Evolutionary conservation across 2,888 invertebrate genomes (phyloP).

Genomic region (Chrysolina americana): DNA sequence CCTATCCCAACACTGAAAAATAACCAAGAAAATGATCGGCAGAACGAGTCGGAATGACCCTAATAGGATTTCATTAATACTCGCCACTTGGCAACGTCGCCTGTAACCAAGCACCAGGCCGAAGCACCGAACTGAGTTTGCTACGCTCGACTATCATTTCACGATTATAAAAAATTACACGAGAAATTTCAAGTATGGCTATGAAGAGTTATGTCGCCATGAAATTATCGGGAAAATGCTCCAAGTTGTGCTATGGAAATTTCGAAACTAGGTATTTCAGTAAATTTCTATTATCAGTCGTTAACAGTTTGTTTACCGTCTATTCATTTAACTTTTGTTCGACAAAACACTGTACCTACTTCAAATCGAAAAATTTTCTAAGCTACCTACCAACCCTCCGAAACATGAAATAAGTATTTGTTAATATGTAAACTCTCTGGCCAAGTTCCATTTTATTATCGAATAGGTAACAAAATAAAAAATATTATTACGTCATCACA

Average conservation of each 20-base stretch:
- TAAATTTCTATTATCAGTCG: not conserved
- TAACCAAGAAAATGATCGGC: constrained; percentile 27
- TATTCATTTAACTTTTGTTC: not conserved
- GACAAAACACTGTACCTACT: not conserved
- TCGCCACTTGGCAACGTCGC: constrained; percentile 14
- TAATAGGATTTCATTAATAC: constrained; percentile 16
- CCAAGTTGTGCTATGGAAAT: not conserved
- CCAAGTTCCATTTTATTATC: no score
- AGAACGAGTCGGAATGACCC: constrained; percentile 24
- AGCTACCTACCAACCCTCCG: not conserved
- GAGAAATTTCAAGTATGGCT: constrained; percentile 20
- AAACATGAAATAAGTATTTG: no score
- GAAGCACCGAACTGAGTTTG: not conserved
- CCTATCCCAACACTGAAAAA: constrained; percentile 33
- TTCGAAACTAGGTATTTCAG: not conserved
- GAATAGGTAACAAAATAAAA: no score
- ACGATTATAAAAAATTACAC: constrained; percentile 11
- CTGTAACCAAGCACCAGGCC: constrained; percentile 18
- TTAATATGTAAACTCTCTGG: no score
- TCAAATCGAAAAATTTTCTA: not conserved
- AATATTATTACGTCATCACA: no score
- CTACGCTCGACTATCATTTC: constrained; percentile 16
- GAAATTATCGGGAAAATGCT: constrained; percentile 13
- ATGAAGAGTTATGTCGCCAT: constrained; percentile 8
- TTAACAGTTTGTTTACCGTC: not conserved